phyloP scores from a whole-genome alignment of 1,140 invertebrate species.

The Zaprionus davidi region DNA sequence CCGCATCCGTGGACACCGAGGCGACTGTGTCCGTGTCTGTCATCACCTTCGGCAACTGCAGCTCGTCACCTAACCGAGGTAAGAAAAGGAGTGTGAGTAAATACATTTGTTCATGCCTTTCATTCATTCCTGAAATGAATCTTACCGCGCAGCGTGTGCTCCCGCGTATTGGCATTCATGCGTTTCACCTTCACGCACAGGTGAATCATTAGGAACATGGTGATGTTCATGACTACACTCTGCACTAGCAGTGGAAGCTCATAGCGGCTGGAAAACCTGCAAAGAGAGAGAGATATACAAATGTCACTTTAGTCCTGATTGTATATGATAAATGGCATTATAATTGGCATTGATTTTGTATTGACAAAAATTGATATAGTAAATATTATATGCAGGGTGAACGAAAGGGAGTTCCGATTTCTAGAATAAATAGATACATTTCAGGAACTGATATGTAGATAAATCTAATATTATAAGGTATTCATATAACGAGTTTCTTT shows the following conservation, averaged over 20 bases:
- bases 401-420: not conserved
- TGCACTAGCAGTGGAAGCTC: slow-evolving; percentile 97
- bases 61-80: slow-evolving; percentile 67
- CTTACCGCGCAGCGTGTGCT: slow-evolving; percentile 93
- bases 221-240: slow-evolving; percentile 98
- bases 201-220: slow-evolving; percentile 98
- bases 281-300: slow-evolving; percentile 84
- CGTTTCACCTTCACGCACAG: slow-evolving; percentile 95
- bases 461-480: no score
- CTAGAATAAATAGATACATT: no score
- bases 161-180: slow-evolving; percentile 91
- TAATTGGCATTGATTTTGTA: slow-evolving; percentile 46
- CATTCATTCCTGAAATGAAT: not conserved
- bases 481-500: no score
- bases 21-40: slow-evolving; percentile 74
- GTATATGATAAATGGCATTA: slow-evolving; percentile 43
- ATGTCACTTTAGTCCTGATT: slow-evolving; percentile 33
- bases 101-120: not conserved
- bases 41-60: slow-evolving; percentile 81
- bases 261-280: slow-evolving; percentile 98
- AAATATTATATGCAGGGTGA: not conserved
- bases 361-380: no score
- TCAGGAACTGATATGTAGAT: no score
- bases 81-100: not conserved
- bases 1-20: slow-evolving; percentile 71